Evolutionary conservation across 2,113 vertebrate genomes (phyloP), one percentile per base, ranked within the genome.

Genomic region (Phalacrocorax brasilianus): DNA sequence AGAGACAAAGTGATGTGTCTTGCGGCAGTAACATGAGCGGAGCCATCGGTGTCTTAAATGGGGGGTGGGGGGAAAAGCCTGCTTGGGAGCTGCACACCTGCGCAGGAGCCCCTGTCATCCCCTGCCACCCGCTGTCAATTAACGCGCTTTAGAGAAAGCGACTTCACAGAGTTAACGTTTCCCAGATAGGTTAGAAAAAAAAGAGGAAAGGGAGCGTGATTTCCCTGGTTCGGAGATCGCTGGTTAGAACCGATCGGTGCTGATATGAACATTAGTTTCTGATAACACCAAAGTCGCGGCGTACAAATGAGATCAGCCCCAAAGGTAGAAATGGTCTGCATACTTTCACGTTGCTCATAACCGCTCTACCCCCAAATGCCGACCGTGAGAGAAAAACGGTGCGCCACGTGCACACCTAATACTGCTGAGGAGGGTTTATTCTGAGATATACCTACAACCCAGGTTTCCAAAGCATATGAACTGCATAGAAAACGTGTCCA

Each of bases 1-100:
- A 73, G 75, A 24, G 30, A 26, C 45, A 45, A 35, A 49, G 56
- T 0, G 33, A n/a, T 10, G 74, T 19, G 68, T 50, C 44, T 91
- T 33, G 49, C 1, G 27, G 85, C 56, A 35, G 19, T 15, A 61
- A 73, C 8, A 1, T 14, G 62, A 79, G 49, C 1, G 3, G 23
- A 26, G 27, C 38, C 61, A 68, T 14, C 1, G 0, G 17, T 33
- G 15, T 67, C 13, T 63, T 42, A n/a, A 4, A 21, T 0, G 15
- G 6, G 15, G 24, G 65, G 6, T 12, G 24, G 74, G 74, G 1
- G 1, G 1, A 1, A 33, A 61, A 61, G 20, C 6, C 17, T 58
- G 12, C 7, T 40, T n/a, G 82, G 61, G 85, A 67, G 30, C 19
- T n/a, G 66, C 70, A 72, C 61, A 65, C 35, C 30, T 52, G 74